These are phyloP conservation scores for Yasuhikotakia modesta DNA, from an alignment of 2,797 vertebrate genomes.

Conservation along the genomic window DNA sequence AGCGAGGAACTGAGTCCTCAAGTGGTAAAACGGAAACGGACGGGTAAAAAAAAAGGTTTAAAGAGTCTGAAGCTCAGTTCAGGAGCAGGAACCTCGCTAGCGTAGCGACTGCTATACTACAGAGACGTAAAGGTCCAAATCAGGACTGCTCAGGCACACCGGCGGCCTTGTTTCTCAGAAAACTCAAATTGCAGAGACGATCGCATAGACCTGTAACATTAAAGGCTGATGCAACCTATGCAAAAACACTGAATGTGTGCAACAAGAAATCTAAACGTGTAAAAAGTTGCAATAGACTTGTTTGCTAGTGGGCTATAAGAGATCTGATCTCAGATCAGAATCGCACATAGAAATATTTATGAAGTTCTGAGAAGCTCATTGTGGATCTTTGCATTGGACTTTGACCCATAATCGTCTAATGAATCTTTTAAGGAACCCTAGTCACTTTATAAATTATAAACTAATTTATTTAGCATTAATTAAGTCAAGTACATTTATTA, in stretches of 20 bases:
- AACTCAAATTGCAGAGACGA: background rate
- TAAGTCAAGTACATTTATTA: conserved; percentile 47
- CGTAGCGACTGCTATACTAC: conserved; percentile 44
- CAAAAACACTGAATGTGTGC: conserved; percentile 52
- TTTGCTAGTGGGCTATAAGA: background rate
- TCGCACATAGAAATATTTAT: background rate
- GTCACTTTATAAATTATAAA: conserved; percentile 34
- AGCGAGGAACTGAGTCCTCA: conserved; percentile 43
- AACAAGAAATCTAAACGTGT: conserved; percentile 8
- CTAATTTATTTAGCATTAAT: conserved; percentile 21
- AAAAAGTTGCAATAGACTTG: background rate
- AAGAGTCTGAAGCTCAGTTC: conserved; percentile 48
- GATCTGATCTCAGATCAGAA: background rate
- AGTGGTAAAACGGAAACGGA: conserved; percentile 69
- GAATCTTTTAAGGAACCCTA: conserved; percentile 14
- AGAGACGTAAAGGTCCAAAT: conserved; percentile 45
- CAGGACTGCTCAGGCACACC: background rate
- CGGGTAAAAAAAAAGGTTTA: conserved; percentile 64
- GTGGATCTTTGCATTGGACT: conserved; percentile 7
- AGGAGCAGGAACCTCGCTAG: conserved; percentile 41
- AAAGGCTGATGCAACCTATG: conserved; percentile 58
- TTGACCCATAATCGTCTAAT: background rate
- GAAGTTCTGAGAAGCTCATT: background rate
- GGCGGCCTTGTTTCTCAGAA: conserved; percentile 1
- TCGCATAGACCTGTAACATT: conserved; percentile 42